phyloP scores from a whole-genome alignment of 2,888 invertebrate species.

The Oasisia sp. region DNA sequence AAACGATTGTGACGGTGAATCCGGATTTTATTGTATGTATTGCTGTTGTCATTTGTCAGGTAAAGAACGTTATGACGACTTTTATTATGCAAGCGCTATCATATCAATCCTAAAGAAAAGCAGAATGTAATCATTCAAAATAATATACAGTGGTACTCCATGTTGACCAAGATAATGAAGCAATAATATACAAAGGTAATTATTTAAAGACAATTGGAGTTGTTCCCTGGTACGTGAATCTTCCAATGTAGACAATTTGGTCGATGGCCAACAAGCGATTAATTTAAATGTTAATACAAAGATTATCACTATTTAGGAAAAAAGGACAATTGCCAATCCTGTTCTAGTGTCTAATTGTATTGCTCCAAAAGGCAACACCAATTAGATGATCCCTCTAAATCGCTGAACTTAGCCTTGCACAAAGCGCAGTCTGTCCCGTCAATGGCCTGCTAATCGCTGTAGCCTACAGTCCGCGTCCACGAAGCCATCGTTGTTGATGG shows the following conservation, averaged over 20 bases:
- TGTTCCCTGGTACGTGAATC: neutral
- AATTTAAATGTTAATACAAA: too few relatives aligned
- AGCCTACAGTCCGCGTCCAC: neutral
- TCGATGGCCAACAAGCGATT: too few relatives aligned
- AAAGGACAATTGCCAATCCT: neutral
- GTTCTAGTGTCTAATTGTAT: neutral
- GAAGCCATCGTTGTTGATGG: constrained; percentile 13
- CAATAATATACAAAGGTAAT: neutral
- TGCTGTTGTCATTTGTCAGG: neutral
- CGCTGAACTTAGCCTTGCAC: neutral
- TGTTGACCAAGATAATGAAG: neutral
- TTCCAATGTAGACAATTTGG: too few relatives aligned
- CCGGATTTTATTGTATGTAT: neutral
- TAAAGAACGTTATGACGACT: too few relatives aligned
- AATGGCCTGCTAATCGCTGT: constrained; percentile 6
- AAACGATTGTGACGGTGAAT: neutral
- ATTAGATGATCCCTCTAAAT: neutral
- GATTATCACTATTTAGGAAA: too few relatives aligned
- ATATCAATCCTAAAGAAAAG: neutral
- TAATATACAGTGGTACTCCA: neutral
- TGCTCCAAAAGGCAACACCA: neutral
- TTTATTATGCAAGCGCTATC: too few relatives aligned
- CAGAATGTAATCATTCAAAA: neutral
- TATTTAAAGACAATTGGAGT: neutral
- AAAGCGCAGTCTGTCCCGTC: constrained; percentile 1